Evolutionary conservation across 2,113 vertebrate species (phyloP).

Genomic region (Arvicanthis niloticus): DNA sequence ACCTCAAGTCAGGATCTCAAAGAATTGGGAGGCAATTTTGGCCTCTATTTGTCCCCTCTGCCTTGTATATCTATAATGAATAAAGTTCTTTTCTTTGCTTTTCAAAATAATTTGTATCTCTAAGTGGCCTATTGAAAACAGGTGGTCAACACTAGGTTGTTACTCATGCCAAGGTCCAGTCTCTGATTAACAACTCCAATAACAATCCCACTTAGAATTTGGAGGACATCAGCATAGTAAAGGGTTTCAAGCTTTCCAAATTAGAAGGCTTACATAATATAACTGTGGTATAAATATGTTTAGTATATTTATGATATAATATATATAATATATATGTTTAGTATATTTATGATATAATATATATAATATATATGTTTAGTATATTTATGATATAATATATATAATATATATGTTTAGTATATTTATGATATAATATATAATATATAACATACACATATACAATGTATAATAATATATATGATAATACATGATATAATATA

Average conservation of each 20-base stretch:
- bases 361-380: no score
- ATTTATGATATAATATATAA: no score
- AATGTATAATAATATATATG: no score
- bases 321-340: no score
- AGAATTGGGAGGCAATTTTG: neutral
- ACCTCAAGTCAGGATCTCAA: neutral
- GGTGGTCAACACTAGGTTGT: neutral
- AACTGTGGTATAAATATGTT: no score
- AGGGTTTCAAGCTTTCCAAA: neutral
- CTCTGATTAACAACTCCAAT: neutral
- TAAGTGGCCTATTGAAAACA: neutral
- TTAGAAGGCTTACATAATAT: neutral
- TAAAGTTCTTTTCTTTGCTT: neutral
- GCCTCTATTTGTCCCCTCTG: neutral
- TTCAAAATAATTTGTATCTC: neutral
- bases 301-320: neutral
- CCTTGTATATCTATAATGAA: neutral
- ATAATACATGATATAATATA: no score
- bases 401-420: neutral
- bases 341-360: no score
- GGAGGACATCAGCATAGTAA: neutral
- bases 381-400: no score
- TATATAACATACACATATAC: no score
- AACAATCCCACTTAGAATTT: neutral
- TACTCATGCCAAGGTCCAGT: neutral